Evolutionary conservation across 1,140 invertebrate species (phyloP), one percentile per base, ranked within the genome.

Genomic region (Aphidius ervi): DNA sequence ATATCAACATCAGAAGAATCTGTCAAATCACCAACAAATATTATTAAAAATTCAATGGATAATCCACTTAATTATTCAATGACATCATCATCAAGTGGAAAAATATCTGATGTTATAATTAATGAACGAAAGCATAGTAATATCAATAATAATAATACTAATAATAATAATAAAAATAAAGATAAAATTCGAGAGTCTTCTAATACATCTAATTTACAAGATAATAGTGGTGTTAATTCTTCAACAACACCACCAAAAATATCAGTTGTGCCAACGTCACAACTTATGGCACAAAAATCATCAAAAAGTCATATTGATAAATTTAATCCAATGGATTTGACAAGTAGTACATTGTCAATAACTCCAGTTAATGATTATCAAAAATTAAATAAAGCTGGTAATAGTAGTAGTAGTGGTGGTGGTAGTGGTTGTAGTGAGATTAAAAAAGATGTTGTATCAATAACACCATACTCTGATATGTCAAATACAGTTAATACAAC

Each of bases 351-450:
- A 23, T 59, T 79, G 5, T 77, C 75, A 9, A 79, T 79, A 53
- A 79, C 76, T 0, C 76, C 74, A 0, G 75, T 79, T 5, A 78
- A 73, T 46, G 76, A 79, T 53, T 74, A 67, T 53, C 73, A 72
- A 31, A 79, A 77, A 41, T 23, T 43, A 4, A 49, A 16, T 0
- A 76, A 76, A 47, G 39, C 59, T 5, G 63, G 37, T 4, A 50
- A 46, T 31, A 31, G 4, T 31, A 16, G 16, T 16, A 16, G 16
- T 16, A 16, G 16, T 16, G 16, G 16, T 16, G 16, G 16, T 16
- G 16, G 16, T 16, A 16, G 23, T 31, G 4, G 23, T 31, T 31
- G 23, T 4, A 31, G 23, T 4, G 76, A 79, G 41, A 53, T 65
- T 41, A 76, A 74, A 39, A 79, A 77, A 48, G 76, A 79, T 53